These are phyloP conservation scores for Crocuta crocuta DNA, from an alignment of 2,113 vertebrate genomes.

Conservation along the genomic window DNA sequence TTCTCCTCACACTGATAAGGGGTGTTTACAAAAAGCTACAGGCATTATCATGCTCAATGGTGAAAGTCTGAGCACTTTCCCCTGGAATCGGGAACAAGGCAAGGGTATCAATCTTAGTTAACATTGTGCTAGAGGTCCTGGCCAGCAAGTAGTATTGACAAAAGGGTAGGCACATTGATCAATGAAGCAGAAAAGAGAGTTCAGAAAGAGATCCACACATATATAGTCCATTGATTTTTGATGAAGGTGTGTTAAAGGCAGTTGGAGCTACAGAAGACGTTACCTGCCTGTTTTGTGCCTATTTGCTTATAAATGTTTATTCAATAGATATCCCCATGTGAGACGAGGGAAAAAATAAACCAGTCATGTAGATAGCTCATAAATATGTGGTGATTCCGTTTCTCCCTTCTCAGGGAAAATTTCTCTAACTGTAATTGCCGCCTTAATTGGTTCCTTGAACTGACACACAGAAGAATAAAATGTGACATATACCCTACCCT, in stretches of 20 bases:
- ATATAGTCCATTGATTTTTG: background rate
- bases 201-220: background rate
- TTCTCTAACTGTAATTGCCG: background rate
- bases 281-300: background rate
- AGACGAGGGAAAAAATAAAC: background rate
- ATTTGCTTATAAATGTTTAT: background rate
- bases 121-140: background rate
- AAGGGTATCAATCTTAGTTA: background rate
- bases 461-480: background rate
- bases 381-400: background rate
- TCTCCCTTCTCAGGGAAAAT: background rate
- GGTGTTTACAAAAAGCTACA: background rate
- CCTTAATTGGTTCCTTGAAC: background rate
- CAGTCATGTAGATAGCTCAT: background rate
- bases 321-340: background rate
- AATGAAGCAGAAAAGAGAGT: background rate
- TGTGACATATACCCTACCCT: background rate
- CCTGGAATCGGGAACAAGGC: background rate
- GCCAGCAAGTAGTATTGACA: background rate
- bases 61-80: no score
- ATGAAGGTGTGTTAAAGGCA: background rate
- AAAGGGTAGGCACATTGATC: background rate
- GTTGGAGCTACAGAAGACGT: background rate
- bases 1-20: background rate
- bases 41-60: background rate